Evolutionary conservation across 2,113 vertebrate genomes (phyloP).

Genomic region (Lathamus discolor): DNA sequence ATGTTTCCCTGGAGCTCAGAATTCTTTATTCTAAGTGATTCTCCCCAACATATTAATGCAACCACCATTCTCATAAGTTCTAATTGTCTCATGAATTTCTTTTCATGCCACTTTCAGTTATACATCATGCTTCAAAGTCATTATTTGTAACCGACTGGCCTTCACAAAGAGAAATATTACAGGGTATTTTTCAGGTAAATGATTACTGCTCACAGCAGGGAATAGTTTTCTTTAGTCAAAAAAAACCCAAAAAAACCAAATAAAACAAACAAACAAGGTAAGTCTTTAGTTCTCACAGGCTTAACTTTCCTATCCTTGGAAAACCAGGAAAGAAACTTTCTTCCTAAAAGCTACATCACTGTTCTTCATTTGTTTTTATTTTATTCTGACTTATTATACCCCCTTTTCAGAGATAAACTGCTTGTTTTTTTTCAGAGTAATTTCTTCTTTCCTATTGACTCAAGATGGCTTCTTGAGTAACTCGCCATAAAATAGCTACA

Average conservation of each 20-base stretch:
- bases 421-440: not conserved
- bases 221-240: not conserved
- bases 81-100: slow-evolving; percentile 26
- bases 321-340: not conserved
- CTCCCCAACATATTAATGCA: slow-evolving; percentile 38
- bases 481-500: not conserved
- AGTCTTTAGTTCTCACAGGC: not conserved
- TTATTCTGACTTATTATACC: not conserved
- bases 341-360: not conserved
- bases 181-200: slow-evolving; percentile 17
- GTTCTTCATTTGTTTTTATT: not conserved
- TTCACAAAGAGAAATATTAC: slow-evolving; percentile 9
- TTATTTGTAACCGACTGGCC: not conserved
- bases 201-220: not conserved
- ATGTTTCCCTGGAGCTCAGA: slow-evolving; percentile 7
- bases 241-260: not conserved
- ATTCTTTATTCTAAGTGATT: slow-evolving; percentile 19
- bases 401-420: not conserved
- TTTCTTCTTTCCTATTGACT: slow-evolving; percentile 1
- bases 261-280: not conserved
- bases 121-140: not conserved
- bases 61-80: not conserved
- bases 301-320: not conserved
- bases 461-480: not conserved
- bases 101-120: not conserved